Percentiles rank a stretch among this genome's conserved stretches.
phyloP scores from a whole-genome alignment of 2,113 vertebrate species.

The Sisor rabdophorus region DNA sequence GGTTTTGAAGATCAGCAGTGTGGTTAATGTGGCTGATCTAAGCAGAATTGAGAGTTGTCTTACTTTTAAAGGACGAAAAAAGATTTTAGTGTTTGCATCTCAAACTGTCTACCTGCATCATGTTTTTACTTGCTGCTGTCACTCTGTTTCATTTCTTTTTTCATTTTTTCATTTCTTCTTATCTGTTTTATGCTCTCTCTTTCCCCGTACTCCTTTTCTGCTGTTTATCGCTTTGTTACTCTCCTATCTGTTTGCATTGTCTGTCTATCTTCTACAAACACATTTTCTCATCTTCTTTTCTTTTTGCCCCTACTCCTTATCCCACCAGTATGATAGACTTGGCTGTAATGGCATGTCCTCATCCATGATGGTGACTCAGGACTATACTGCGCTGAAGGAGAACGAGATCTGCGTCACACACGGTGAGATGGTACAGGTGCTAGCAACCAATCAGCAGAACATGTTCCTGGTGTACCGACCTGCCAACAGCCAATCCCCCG shows the following conservation, averaged over 20 bases:
- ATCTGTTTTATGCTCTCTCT: too few species aligned
- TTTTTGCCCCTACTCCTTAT: background rate
- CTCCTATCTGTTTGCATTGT: too few species aligned
- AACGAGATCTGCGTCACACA: constrained; percentile 93
- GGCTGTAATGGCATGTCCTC: constrained; percentile 87
- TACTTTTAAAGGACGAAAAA: too few species aligned
- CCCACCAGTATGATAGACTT: constrained; percentile 72
- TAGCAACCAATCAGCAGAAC: constrained; percentile 96
- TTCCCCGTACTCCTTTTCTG: background rate
- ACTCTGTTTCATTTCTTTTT: too few species aligned
- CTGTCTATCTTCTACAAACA: too few species aligned
- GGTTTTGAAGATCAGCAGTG: background rate
- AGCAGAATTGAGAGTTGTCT: background rate
- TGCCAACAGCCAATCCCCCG: constrained; percentile 84
- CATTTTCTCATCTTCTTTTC: background rate
- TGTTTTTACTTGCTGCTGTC: too few species aligned
- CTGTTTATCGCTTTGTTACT: too few species aligned
- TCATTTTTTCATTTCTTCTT: too few species aligned
- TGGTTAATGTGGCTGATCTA: background rate
- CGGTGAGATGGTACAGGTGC: constrained; percentile 91
- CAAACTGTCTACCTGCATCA: too few species aligned
- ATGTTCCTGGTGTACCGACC: constrained; percentile 95
- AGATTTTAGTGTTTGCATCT: too few species aligned
- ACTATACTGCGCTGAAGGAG: constrained; percentile 96
- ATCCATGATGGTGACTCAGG: constrained; percentile 86